Base-by-base conservation (phyloP, 1,140 invertebrate genomes). In the Drosophila baimaii region DNA sequence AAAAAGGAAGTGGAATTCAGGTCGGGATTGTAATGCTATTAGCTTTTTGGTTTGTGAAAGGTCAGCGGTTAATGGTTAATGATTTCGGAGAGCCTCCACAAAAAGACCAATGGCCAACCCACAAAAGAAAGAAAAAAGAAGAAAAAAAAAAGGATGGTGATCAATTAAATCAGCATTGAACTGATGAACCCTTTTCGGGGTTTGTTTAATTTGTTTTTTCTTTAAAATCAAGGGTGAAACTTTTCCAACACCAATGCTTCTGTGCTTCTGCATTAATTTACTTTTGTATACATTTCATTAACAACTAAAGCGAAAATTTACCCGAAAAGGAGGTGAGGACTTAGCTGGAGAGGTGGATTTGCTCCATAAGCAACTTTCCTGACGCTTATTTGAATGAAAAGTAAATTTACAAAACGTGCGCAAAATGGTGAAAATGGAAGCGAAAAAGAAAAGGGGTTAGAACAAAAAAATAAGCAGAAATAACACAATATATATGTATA, bases 231-330 rank as follows among this genome's bases (percentile, higher is more conserved):
- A 35, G 19, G 13, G 9, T n/a, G 23, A 27, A 66, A 35, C n/a
- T 35, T 47, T 31, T 25, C 5, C 25, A 27, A 37, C 25, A 35
- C 31, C 19, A 2, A 17, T 44, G 41, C 27, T 17, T 66, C 46
- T 55, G 37, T 79, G 63, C 61, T 65, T 56, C 15, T n/a, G 76
- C 80, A 83, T 83, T 83, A 83, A 83, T 76, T 83, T 76, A 49
- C 74, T 72, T 79, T 83, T 83, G 81, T 71, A 49, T 71, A 71
- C 81, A 79, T 83, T 83, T 83, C 81, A 83, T 83, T 83, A 83
- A 83, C 70, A 83, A 75, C 74, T 77, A 78, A 74, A 82, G 74
- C 56, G 70, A 59, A 74, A 66, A 73, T 73, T 68, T 70, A 3
- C 43, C 37, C 2, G 3, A 31, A 58, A 35, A n/a, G 51, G 29